These are phyloP conservation scores for Eptatretus burgeri DNA, from an alignment of 2,113 vertebrate genomes.

Conservation along the genomic window DNA sequence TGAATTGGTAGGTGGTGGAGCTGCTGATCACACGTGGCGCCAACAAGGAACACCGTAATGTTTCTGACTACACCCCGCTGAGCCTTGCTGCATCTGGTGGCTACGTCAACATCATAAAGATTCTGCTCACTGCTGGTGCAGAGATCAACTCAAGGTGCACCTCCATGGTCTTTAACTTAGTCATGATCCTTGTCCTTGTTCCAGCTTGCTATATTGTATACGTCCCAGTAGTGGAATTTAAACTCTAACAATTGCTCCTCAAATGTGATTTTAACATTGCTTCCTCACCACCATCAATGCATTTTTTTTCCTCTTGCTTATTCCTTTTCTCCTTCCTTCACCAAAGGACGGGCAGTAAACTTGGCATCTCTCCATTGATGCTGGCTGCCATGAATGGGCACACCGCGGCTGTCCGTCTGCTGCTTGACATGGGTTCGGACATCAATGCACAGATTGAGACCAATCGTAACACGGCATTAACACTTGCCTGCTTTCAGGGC, in stretches of 20 bases:
- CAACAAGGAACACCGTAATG: slow-evolving; percentile 93
- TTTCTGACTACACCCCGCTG: slow-evolving; percentile 87
- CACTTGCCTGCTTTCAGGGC: slow-evolving; percentile 85
- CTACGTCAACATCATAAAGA: slow-evolving; percentile 98
- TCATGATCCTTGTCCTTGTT: no score
- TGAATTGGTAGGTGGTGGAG: slow-evolving; percentile 46
- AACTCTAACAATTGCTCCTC: no score
- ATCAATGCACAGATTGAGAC: slow-evolving; percentile 97
- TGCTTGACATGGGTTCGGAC: slow-evolving; percentile 93
- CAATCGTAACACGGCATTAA: slow-evolving; percentile 86
- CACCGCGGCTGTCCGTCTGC: slow-evolving; percentile 68
- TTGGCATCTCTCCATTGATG: slow-evolving; percentile 92
- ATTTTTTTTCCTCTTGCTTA: slow-evolving; percentile 7
- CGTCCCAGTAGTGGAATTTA: no score
- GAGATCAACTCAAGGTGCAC: slow-evolving; percentile 93
- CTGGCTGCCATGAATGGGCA: slow-evolving; percentile 95
- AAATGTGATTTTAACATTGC: background rate
- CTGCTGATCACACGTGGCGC: slow-evolving; percentile 72
- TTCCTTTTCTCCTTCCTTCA: no score
- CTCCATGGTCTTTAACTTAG: background rate
- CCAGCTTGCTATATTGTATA: no score
- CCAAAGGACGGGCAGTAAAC: slow-evolving; percentile 68
- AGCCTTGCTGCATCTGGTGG: slow-evolving; percentile 90
- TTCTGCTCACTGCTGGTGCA: slow-evolving; percentile 81
- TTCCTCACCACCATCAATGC: slow-evolving; percentile 5